phyloP scores from a whole-genome alignment of 2,113 vertebrate species.

The Poeciliopsis retropinna region DNA sequence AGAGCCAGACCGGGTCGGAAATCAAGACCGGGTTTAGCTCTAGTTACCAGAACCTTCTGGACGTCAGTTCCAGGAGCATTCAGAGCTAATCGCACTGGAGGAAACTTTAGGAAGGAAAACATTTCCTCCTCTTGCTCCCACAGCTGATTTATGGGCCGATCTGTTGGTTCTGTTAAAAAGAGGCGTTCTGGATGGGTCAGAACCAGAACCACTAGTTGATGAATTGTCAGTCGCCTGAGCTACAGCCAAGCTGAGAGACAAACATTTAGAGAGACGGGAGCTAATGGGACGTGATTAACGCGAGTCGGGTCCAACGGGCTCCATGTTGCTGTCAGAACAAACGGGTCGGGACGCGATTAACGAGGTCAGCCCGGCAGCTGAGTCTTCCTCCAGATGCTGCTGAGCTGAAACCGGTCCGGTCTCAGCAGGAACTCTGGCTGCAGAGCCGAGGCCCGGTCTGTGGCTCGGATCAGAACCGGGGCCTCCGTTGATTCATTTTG shows the following conservation, averaged over 20 bases:
- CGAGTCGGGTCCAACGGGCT: neutral
- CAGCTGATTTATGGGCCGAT: neutral
- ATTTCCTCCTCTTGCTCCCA: neutral
- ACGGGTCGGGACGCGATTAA: neutral
- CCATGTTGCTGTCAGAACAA: slow-evolving; percentile 3
- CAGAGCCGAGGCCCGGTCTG: neutral
- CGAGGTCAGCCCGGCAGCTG: neutral
- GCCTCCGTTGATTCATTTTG: too few relatives aligned
- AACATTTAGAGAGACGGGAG: neutral
- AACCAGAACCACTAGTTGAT: neutral
- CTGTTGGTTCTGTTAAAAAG: neutral
- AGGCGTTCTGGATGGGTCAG: neutral
- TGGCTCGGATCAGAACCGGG: neutral
- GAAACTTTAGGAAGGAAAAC: too few relatives aligned
- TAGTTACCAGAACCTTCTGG: too few relatives aligned
- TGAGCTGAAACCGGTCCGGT: neutral
- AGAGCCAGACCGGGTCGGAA: neutral
- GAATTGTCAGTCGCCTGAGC: neutral
- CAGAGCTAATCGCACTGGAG: neutral
- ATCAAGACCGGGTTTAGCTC: too few relatives aligned
- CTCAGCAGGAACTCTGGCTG: neutral
- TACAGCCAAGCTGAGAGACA: neutral
- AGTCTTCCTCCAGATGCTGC: slow-evolving; percentile 19
- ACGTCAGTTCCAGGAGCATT: neutral
- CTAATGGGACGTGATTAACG: neutral